Base-by-base conservation (phyloP, 2,797 vertebrate species). In the Heliangelus exortis region DNA sequence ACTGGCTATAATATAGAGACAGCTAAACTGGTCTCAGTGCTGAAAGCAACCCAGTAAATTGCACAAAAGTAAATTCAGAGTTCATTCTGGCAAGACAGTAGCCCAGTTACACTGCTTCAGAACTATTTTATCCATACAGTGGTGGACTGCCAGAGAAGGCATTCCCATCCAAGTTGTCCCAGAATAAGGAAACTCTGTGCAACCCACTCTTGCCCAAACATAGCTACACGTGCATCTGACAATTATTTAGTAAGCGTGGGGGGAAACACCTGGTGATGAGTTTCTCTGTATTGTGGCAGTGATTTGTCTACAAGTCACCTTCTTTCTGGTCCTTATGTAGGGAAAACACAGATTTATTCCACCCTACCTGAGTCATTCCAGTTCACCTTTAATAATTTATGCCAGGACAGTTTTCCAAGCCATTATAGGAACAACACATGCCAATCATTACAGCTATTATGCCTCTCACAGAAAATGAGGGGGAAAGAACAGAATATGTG, bases 401-500 rank as follows among this genome's bases (percentile, higher is more conserved):
- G 82, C 82, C 89, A 89, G 62, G 69, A 89, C 48, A 84, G 69
- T 68, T 95, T 91, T 87, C 51, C 79, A 86, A 90, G 58, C 57
- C 54, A 76, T 89, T 91, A 80, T 67, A 79, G 80, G 55, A 88
- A 87, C 81, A 95, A 74, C 22, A 2, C 72, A 51, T 87, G 82
- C 84, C 93, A 91, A 55, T 89, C 87, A 82, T 94, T 90, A 87
- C 69, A 84, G 69, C 55, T 78, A 16, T 76, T 50, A 78, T 55
- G 43, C 66, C 76, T 97, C 93, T 95, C 53, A 83, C 18, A 92
- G 95, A 89, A 93, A 94, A 95, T 93, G 31, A 91, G 53, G 82
- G 34, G 51, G 28, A 69, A 89, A 92, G 15, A 89, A 69, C 23
- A 89, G 55, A 85, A 62, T 65, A 45, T 2, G 55, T 41, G 58